Evolutionary conservation across 2,888 invertebrate genomes (phyloP).

Genomic region (Coenonympha arcania): DNA sequence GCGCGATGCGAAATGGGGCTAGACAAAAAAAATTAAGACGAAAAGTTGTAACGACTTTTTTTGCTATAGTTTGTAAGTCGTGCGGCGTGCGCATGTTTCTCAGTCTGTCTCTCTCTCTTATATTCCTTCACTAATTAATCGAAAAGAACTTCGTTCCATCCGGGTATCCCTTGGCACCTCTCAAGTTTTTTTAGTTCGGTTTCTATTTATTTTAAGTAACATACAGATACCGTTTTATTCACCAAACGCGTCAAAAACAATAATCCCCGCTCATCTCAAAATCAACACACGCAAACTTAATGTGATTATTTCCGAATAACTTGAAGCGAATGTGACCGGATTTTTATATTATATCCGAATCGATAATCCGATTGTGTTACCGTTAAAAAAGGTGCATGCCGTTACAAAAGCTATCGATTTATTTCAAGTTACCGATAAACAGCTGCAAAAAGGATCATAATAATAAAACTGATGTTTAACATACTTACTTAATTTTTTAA

Average conservation of each 20-base stretch:
- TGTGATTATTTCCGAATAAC: constrained; percentile 59
- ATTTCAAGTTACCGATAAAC: background rate
- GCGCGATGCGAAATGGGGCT: no score
- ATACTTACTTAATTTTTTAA: no score
- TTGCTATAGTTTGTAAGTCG: no score
- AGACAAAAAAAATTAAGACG: no score
- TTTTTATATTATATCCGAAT: constrained; percentile 54
- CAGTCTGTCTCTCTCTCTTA: no score
- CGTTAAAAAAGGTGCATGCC: constrained; percentile 63
- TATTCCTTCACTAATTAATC: no score
- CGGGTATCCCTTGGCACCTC: no score
- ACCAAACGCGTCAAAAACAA: background rate
- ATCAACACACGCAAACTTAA: constrained; percentile 37
- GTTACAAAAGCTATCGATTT: constrained; percentile 44
- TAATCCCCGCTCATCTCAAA: background rate
- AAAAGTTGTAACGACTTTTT: no score
- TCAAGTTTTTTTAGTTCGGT: no score
- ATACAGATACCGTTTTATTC: background rate
- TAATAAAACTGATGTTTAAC: background rate
- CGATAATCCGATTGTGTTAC: constrained; percentile 59
- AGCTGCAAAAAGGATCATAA: background rate
- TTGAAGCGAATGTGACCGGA: constrained; percentile 48
- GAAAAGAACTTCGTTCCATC: no score
- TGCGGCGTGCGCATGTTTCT: no score
- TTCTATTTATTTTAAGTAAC: no score